phyloP scores from a whole-genome alignment of 2,888 invertebrate genomes.

The Drosophila lacicola region DNA sequence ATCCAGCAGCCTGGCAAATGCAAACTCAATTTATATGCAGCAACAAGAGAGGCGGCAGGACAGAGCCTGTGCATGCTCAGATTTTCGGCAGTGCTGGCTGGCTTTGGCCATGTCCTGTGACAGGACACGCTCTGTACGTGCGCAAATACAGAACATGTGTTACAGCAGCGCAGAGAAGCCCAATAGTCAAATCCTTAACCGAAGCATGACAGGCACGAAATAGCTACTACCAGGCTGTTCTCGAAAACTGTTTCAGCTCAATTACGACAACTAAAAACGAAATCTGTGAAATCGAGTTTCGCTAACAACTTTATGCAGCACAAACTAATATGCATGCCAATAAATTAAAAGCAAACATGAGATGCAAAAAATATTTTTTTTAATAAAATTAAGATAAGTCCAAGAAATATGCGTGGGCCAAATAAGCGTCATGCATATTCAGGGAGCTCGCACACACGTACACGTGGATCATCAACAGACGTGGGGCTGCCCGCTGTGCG shows the following conservation, averaged over 20 bases:
- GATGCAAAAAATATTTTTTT: background rate
- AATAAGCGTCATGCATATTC: constrained; percentile 41
- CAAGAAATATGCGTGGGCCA: constrained; percentile 17
- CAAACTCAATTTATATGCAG: constrained; percentile 70
- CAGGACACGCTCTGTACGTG: constrained; percentile 74
- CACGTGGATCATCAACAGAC: background rate
- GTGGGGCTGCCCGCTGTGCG: background rate
- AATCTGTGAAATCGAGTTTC: too few species aligned
- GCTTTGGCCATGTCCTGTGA: constrained; percentile 61
- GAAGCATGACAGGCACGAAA: constrained; percentile 33
- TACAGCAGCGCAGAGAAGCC: constrained; percentile 44
- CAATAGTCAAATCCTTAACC: constrained; percentile 24
- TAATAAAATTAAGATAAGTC: background rate
- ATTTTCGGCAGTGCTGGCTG: constrained; percentile 40
- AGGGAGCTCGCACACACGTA: constrained; percentile 18
- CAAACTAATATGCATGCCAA: too few species aligned
- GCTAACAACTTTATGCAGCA: background rate
- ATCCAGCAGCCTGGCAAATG: constrained; percentile 20
- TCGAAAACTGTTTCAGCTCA: constrained; percentile 28
- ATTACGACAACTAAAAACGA: constrained; percentile 15
- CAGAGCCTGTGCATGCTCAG: constrained; percentile 29
- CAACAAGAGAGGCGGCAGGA: constrained; percentile 25
- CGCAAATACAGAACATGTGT: constrained; percentile 51
- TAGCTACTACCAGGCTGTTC: constrained; percentile 11
- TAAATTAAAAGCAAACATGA: background rate